Evolutionary conservation across 2,888 invertebrate species (phyloP).

Genomic region (Stenolophus ochropezus): DNA sequence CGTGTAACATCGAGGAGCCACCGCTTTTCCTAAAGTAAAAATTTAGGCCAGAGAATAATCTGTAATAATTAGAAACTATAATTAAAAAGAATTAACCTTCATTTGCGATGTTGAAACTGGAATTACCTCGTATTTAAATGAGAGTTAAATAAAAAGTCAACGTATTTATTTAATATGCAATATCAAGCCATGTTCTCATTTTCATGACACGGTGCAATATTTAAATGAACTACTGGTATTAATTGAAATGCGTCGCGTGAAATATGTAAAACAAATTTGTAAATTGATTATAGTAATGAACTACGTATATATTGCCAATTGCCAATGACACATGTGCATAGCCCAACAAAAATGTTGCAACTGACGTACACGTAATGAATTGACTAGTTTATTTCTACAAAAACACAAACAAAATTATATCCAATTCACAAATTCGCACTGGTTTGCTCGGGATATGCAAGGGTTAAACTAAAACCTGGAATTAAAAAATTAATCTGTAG

Average conservation of each 20-base stretch:
- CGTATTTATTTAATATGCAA: background rate
- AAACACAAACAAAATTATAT: background rate
- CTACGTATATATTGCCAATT: background rate
- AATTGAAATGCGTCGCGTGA: slow-evolving; percentile 1
- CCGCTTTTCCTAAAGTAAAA: no score
- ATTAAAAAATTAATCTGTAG: no score
- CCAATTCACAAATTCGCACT: background rate
- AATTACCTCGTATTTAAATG: background rate
- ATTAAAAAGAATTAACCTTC: background rate
- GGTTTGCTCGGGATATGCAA: no score
- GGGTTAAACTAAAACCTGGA: no score
- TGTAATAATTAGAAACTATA: background rate
- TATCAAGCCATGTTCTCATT: slow-evolving; percentile 13
- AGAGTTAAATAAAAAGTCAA: background rate
- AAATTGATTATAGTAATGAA: slow-evolving; percentile 13
- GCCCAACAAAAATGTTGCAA: background rate
- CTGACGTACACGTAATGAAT: background rate
- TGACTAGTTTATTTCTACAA: background rate
- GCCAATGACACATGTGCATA: background rate
- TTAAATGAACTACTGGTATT: background rate
- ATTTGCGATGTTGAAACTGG: background rate
- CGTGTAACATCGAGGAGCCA: no score
- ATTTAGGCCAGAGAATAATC: no score
- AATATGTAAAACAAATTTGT: slow-evolving; percentile 23
- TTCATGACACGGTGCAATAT: slow-evolving; percentile 4